phyloP scores from a whole-genome alignment of 1,140 invertebrate species.

The Ridgeia piscesae region DNA sequence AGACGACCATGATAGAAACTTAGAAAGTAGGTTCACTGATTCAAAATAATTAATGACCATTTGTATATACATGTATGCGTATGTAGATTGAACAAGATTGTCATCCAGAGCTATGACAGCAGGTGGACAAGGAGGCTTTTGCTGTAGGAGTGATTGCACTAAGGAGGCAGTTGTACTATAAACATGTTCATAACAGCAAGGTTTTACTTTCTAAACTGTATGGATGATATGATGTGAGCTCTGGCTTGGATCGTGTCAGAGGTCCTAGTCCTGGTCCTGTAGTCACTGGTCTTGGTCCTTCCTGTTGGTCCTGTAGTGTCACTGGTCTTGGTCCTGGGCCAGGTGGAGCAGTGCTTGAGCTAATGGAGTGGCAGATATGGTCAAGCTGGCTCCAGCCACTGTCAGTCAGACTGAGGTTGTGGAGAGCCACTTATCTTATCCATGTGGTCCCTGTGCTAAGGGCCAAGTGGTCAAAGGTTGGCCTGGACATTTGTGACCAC shows the following conservation, averaged over 20 bases:
- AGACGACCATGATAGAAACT: background rate
- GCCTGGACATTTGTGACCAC: background rate
- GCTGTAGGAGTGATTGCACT: background rate
- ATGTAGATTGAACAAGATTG: no score
- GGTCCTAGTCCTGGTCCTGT: no score
- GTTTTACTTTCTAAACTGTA: background rate
- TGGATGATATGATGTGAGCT: no score
- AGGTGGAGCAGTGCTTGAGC: no score
- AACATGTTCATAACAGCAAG: background rate
- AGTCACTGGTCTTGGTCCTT: no score
- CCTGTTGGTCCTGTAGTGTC: no score
- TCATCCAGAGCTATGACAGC: no score
- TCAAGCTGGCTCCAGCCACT: background rate
- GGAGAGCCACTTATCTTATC: background rate
- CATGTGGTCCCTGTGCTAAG: background rate
- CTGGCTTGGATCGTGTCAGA: no score
- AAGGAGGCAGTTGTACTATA: background rate
- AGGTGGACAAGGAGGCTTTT: background rate
- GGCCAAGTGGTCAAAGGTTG: background rate
- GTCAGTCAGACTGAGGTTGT: background rate
- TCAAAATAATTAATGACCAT: background rate
- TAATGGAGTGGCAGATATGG: no score
- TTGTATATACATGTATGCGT: no score
- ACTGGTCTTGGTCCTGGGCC: no score
- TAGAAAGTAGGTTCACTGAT: background rate